These are phyloP conservation scores for Galeopterus variegatus DNA, from an alignment of 2,113 vertebrate genomes.

Conservation along the genomic window DNA sequence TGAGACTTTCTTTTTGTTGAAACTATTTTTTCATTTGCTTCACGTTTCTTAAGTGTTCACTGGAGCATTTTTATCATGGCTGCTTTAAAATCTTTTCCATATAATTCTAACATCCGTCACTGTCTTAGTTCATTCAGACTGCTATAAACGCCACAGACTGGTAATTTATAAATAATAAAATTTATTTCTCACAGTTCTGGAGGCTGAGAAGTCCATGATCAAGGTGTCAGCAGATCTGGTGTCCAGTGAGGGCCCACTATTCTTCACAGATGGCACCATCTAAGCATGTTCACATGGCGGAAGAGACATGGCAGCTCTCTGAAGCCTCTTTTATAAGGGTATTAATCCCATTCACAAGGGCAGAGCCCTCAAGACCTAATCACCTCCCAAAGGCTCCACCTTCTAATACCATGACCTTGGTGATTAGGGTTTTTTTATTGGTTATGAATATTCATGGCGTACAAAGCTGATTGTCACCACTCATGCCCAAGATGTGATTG, in stretches of 20 bases:
- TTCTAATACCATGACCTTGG: not conserved
- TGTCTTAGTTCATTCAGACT: not conserved
- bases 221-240: not conserved
- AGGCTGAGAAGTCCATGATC: not conserved
- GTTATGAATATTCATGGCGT: too few species aligned
- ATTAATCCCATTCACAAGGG: not conserved
- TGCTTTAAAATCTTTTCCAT: slow-evolving; percentile 24
- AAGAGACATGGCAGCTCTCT: not conserved
- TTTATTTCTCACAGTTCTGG: not conserved
- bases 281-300: not conserved
- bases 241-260: not conserved
- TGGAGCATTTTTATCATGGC: not conserved
- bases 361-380: not conserved
- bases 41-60: too few species aligned
- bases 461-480: too few species aligned
- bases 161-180: not conserved
- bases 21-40: slow-evolving; percentile 1
- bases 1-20: slow-evolving; percentile 11
- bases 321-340: not conserved
- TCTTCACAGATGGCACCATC: not conserved
- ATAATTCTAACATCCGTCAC: not conserved
- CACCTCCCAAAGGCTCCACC: not conserved
- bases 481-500: too few species aligned
- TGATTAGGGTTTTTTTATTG: too few species aligned
- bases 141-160: not conserved